Evolutionary conservation across 2,888 invertebrate species (phyloP).

Genomic region (Listrodromus nycthemerus): DNA sequence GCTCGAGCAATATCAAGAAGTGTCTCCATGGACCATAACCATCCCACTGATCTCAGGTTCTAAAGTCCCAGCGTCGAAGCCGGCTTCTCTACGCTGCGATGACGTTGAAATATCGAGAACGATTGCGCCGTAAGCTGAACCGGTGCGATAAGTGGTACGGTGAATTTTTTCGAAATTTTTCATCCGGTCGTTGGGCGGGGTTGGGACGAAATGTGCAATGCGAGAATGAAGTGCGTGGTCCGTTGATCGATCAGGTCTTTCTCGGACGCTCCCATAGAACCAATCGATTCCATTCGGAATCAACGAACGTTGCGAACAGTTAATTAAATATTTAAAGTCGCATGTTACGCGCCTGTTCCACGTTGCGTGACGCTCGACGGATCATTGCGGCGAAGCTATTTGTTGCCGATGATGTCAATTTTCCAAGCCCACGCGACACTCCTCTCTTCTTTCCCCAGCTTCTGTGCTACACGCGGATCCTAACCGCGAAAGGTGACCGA

Average conservation of each 20-base stretch:
- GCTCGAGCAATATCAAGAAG: constrained; percentile 55
- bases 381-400: constrained; percentile 4
- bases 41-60: constrained; percentile 81
- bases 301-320: not conserved
- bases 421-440: constrained; percentile 45
- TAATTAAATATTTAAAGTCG: not conserved
- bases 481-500: not conserved
- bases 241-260: no score
- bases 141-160: not conserved
- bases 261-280: not conserved
- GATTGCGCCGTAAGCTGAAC: not conserved
- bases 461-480: constrained; percentile 43
- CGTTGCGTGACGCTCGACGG: constrained; percentile 3
- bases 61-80: constrained; percentile 51
- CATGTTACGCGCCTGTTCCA: not conserved
- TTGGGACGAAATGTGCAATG: not conserved
- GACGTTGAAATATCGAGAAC: constrained; percentile 55
- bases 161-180: not conserved
- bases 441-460: constrained; percentile 39
- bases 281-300: not conserved
- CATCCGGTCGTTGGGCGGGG: not conserved
- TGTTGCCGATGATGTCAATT: constrained; percentile 48
- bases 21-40: constrained; percentile 79
- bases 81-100: not conserved
- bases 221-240: no score